Evolutionary conservation across 2,888 invertebrate species (phyloP), one percentile per base, ranked within the genome.

Genomic region (Rosalia funebris): DNA sequence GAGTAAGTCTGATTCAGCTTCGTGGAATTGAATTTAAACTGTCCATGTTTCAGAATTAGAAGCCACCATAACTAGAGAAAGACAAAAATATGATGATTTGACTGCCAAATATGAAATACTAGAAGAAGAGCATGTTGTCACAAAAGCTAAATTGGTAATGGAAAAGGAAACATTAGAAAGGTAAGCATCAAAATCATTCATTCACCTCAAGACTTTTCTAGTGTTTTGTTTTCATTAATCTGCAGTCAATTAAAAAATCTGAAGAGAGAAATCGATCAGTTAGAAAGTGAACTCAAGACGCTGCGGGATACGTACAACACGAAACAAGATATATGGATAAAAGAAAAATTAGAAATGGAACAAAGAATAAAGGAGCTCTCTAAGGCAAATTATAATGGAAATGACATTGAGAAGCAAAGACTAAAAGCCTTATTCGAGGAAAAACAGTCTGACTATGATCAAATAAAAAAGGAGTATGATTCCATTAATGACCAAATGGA

Each of bases 101-200:
- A 93, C 91, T 20, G 85, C 87, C 12, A 93, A 92, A 79, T 93
- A 93, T 81, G 94, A 93, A 79, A 86, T 90, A 62, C 81, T 95
- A 32, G 91, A 92, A 77, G 93, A 94, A 77, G 93, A 94, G 74
- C 92, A 92, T 69, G 91, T 93, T 0, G 87, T 92, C 0, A 90
- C 91, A 62, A 93, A 93, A 81, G 90, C 92, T 4, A 89, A 92
- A 77, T 82, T 93, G 1, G 91, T 91, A 2, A 90, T 89, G 56
- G 92, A 95, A 77, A 95, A 92, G 75, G 91, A 93, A 81, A 87
- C 88, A 71, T 83, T 93, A 10, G 89, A 91, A 79, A 86, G 86
- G 91, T 90, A 81, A 74, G 75, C 62, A 53, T 36, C 14, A 31
- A 10, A 31, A 10, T 32, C n/a, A 48, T n/a, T n/a, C n/a, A n/a